These are phyloP conservation scores for Petrocephalus schoutedeni DNA, from an alignment of 2,797 vertebrate species.

Conservation along the genomic window DNA sequence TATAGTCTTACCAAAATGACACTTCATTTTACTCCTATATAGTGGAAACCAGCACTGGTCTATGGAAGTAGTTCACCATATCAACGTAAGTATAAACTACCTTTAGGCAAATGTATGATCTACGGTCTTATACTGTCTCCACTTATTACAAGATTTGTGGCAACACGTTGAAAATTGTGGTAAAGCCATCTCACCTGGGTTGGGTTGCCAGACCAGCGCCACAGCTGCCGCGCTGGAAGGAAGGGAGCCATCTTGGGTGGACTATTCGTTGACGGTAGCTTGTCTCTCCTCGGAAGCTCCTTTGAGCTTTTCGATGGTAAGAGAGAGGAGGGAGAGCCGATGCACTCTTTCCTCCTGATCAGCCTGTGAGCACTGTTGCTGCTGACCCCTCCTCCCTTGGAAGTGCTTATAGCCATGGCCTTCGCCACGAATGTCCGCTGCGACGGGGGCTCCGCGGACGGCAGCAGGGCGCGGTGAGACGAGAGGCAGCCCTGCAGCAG, in stretches of 20 bases:
- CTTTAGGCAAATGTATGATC: not conserved
- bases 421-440: constrained; percentile 73
- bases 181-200: constrained; percentile 73
- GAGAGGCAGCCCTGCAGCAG: constrained; percentile 76
- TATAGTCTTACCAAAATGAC: not conserved
- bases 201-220: constrained; percentile 96
- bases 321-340: constrained; percentile 39
- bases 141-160: not conserved
- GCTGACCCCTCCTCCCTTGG: constrained; percentile 61
- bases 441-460: constrained; percentile 63
- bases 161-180: not conserved
- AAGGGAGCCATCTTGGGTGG: constrained; percentile 78
- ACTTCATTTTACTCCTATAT: not conserved
- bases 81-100: not conserved
- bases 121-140: not conserved
- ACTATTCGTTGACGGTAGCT: constrained; percentile 83
- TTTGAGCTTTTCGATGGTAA: constrained; percentile 71
- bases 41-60: not conserved
- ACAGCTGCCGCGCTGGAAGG: constrained; percentile 84
- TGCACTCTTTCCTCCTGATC: constrained; percentile 75
- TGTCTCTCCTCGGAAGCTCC: constrained; percentile 84
- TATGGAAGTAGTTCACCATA: not conserved
- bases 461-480: constrained; percentile 78
- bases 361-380: constrained; percentile 41
- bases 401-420: constrained; percentile 53